Percentiles rank a stretch among this genome's conserved stretches.
Conservation (phyloP, 2,888 invertebrate genomes). For the Theretra japonica region DNA sequence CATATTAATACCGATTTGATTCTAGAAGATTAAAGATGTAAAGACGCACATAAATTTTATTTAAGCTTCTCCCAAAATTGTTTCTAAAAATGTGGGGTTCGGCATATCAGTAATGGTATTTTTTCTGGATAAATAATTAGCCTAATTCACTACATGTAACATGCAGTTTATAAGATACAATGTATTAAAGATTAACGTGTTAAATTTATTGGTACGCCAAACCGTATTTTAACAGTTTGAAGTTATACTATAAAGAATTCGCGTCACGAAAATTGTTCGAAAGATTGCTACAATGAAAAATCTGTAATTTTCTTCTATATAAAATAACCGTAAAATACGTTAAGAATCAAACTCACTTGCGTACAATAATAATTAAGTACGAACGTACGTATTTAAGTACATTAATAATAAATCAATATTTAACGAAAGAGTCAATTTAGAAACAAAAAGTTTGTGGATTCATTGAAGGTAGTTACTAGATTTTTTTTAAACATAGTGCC, state of each 20-base stretch:
- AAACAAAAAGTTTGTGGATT: slow-evolving; percentile 18
- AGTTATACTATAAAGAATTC: not conserved
- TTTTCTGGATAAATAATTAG: not conserved
- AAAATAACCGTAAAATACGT: not conserved
- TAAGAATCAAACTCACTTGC: slow-evolving; percentile 10
- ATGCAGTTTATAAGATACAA: slow-evolving; percentile 31
- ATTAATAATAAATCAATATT: slow-evolving; percentile 9
- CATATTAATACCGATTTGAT: not conserved
- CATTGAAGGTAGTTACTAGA: slow-evolving; percentile 20
- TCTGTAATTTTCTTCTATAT: slow-evolving; percentile 23
- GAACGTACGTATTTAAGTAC: slow-evolving; percentile 3
- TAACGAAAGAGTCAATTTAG: slow-evolving; percentile 26
- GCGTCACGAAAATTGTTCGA: not conserved
- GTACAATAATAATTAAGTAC: slow-evolving; percentile 10
- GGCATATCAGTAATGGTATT: not conserved
- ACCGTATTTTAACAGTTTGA: not conserved
- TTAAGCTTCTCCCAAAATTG: too few relatives aligned
- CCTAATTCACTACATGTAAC: not conserved
- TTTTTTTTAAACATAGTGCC: slow-evolving; percentile 26
- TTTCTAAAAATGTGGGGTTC: not conserved
- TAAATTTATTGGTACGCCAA: slow-evolving; percentile 1
- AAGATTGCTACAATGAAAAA: slow-evolving; percentile 8
- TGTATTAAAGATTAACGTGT: slow-evolving; percentile 29
- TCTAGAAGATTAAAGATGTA: not conserved
- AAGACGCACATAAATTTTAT: not conserved